Conservation (phyloP, 2,797 vertebrate genomes). For the Channa striata region DNA sequence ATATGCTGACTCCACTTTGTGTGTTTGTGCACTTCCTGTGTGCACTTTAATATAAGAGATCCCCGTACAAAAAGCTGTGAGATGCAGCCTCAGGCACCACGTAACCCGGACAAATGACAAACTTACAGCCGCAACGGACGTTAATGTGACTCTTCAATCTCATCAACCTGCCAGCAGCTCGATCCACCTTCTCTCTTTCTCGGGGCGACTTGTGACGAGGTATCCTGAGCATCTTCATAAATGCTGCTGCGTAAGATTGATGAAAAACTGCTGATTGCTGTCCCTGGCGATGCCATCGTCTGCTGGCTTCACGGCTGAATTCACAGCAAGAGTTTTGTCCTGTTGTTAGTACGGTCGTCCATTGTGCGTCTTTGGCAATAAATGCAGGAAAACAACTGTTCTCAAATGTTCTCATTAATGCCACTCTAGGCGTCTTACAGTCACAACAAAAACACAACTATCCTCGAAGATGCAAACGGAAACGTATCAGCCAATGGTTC, state of each 20-base stretch:
- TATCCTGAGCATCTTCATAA: slow-evolving; percentile 19
- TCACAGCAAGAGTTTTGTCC: no score
- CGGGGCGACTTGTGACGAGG: slow-evolving; percentile 14
- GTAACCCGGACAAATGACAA: slow-evolving; percentile 23
- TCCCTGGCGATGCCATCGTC: background rate
- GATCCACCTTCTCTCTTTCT: slow-evolving; percentile 16
- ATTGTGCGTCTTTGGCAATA: background rate
- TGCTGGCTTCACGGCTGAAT: no score
- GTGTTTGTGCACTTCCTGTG: no score
- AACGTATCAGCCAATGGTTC: no score
- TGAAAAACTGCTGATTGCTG: no score
- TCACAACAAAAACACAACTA: no score
- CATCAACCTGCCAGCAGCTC: slow-evolving; percentile 38
- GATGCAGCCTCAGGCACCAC: background rate
- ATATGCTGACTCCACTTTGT: no score
- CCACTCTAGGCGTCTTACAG: background rate
- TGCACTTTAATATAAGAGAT: no score
- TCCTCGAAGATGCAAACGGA: no score
- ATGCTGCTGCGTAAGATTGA: slow-evolving; percentile 1
- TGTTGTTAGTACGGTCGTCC: background rate
- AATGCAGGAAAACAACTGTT: background rate
- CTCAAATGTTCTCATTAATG: background rate
- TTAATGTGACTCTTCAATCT: slow-evolving; percentile 30
- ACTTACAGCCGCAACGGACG: slow-evolving; percentile 3
- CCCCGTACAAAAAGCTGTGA: background rate